A percentile compares a stretch with the other conserved stretches of the same genome.
These are phyloP conservation scores for Cryptocephalus primarius DNA, from an alignment of 2,888 invertebrate species.

Conservation along the genomic window DNA sequence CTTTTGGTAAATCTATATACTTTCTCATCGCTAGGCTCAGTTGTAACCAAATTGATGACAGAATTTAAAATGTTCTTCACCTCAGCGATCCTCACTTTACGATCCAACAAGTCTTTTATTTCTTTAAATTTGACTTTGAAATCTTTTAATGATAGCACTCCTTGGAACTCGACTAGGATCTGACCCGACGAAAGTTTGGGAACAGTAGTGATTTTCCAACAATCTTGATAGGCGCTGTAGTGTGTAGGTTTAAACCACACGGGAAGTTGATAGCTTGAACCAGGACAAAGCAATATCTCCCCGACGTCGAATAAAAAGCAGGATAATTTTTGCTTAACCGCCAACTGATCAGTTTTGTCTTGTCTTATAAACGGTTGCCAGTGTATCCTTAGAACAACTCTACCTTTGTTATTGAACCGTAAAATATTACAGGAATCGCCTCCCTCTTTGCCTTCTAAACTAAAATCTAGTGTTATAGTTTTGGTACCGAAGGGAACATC, in stretches of 20 bases:
- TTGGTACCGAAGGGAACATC: not conserved
- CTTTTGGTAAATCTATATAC: no score
- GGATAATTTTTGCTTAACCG: slow-evolving; percentile 2
- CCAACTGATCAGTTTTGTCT: slow-evolving; percentile 6
- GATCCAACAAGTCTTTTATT: no score
- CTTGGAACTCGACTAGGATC: no score
- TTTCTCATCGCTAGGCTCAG: no score
- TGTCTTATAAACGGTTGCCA: slow-evolving; percentile 20
- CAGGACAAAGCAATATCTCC: slow-evolving; percentile 42
- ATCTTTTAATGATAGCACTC: no score
- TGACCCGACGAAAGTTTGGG: slow-evolving; percentile 4
- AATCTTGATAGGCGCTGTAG: slow-evolving; percentile 14
- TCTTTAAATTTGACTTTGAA: no score
- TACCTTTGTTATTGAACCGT: slow-evolving; percentile 20
- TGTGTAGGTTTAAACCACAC: slow-evolving; percentile 38
- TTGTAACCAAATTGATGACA: no score
- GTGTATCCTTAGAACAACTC: slow-evolving; percentile 16
- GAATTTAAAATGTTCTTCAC: no score
- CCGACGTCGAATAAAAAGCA: slow-evolving; percentile 48
- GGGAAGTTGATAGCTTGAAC: slow-evolving; percentile 36
- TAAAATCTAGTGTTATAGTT: no score
- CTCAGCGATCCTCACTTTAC: no score
- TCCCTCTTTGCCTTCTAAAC: slow-evolving; percentile 7
- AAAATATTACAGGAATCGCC: slow-evolving; percentile 8
- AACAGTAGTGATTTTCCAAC: slow-evolving; percentile 16